These are phyloP conservation scores for Nothobranchius kuhntae DNA, from an alignment of 2,113 vertebrate genomes.

Conservation along the genomic window DNA sequence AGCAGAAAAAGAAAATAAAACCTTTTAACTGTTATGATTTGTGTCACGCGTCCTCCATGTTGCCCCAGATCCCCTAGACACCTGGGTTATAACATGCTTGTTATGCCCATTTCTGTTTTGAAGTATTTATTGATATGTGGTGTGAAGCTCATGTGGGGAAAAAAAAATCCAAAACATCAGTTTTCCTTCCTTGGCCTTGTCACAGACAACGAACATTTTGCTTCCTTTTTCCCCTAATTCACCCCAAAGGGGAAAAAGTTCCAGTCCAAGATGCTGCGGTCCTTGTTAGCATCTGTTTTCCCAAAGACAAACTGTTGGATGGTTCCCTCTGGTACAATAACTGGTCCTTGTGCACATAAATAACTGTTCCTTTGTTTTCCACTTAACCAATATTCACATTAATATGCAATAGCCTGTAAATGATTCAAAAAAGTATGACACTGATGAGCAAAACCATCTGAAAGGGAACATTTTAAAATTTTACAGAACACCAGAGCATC, in stretches of 20 bases:
- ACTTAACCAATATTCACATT: neutral
- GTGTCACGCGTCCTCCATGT: too few species aligned
- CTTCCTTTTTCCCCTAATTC: neutral
- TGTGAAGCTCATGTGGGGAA: neutral
- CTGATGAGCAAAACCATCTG: neutral
- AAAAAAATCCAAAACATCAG: neutral
- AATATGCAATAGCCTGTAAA: neutral
- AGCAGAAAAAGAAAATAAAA: too few species aligned
- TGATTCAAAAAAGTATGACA: neutral
- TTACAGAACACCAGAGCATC: neutral
- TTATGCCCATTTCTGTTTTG: neutral
- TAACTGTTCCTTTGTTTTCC: neutral
- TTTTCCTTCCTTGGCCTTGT: neutral
- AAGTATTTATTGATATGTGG: neutral
- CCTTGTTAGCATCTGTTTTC: neutral
- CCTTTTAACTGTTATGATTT: too few species aligned
- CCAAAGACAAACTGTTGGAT: neutral
- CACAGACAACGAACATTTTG: neutral
- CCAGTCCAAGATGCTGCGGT: neutral
- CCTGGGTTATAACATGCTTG: too few species aligned
- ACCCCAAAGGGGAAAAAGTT: neutral
- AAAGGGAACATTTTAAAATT: neutral
- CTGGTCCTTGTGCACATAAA: neutral
- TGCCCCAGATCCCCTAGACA: too few species aligned
- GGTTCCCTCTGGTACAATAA: conserved; percentile 1